Percentiles rank a stretch among this genome's conserved stretches.
These are phyloP conservation scores for Ommatoiulus sabulosus DNA, from an alignment of 2,888 invertebrate species.

Conservation along the genomic window DNA sequence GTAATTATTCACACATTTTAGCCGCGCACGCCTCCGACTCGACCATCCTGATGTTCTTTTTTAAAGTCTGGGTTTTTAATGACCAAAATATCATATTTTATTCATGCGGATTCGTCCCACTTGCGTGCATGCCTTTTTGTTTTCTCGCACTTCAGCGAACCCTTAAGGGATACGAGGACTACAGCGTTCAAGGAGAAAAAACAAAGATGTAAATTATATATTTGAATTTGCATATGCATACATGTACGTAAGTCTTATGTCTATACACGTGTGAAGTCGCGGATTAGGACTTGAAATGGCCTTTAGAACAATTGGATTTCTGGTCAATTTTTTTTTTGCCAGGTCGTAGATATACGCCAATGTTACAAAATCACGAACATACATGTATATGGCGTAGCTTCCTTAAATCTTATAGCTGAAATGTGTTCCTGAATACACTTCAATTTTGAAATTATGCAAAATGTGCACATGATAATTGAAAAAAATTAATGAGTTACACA, in stretches of 20 bases:
- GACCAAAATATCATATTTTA: conserved; percentile 23
- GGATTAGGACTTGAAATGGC: not conserved
- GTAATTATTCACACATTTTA: conserved; percentile 38
- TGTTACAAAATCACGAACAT: not conserved
- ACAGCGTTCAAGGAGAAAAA: conserved; percentile 5
- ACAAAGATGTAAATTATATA: conserved; percentile 32
- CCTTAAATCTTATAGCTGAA: no score
- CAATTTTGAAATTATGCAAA: no score
- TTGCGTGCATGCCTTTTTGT: conserved; percentile 17
- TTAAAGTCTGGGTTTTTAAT: conserved; percentile 8
- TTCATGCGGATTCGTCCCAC: conserved; percentile 16
- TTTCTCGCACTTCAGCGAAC: not conserved
- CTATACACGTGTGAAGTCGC: not conserved
- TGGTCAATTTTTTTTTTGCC: not conserved
- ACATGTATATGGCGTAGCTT: not conserved
- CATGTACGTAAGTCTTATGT: not conserved
- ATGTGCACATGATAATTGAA: no score
- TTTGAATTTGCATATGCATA: not conserved
- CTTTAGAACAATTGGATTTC: conserved; percentile 23
- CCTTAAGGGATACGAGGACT: not conserved
- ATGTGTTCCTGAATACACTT: no score
- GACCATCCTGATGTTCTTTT: not conserved
- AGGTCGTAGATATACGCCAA: not conserved
- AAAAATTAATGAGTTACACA: no score
- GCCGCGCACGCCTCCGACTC: conserved; percentile 9